Base-by-base conservation (phyloP, 2,797 vertebrate species). In the Ispidina picta region DNA sequence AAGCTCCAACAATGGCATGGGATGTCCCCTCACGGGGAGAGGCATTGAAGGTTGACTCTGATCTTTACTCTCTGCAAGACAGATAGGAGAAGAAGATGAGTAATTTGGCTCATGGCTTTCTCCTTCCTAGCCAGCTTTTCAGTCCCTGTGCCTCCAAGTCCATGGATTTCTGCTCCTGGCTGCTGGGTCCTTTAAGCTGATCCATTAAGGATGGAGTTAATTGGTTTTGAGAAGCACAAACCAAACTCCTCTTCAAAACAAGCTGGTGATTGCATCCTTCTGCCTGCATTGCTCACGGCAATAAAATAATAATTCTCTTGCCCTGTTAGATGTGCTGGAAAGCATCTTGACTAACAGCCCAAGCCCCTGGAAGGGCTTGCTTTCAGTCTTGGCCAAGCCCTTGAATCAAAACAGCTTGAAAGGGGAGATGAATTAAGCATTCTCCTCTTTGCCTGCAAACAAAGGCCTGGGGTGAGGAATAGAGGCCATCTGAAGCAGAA, bases 321-420 rank as follows among this genome's bases (percentile, higher is more conserved):
- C 41, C 64, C 58, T 3, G 0, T 49, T n/a, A 71, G 63, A 22
- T 41, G 41, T 70, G 48, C 81, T 81, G 41, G 66, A 79, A 81
- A 95, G 29, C 37, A 82, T 43, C 85, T 35, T 70, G 59, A 91
- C 51, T 31, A 60, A 73, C 70, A 93, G 69, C 43, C 74, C 81
- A 70, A 2, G 54, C 15, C 60, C 60, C 56, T 69, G 56, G 33
- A 90, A 92, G 19, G 76, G 11, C 54, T 65, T 59, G 39, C 59
- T 75, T 90, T 54, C 92, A 76, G 51, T 76, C 54, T 65, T 68
- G 43, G 71, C 89, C 64, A 48, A 94, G 39, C 54, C n/a, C 76
- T 2, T 51, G 69, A 72, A 79, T 44, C 39, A 62, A 72, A 93
- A 63, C 22, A 88, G 39, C 68, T 72, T 37, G 69, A 85, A 54